Conservation (phyloP, 1,140 invertebrate genomes). For the Drosophila hydei region DNA sequence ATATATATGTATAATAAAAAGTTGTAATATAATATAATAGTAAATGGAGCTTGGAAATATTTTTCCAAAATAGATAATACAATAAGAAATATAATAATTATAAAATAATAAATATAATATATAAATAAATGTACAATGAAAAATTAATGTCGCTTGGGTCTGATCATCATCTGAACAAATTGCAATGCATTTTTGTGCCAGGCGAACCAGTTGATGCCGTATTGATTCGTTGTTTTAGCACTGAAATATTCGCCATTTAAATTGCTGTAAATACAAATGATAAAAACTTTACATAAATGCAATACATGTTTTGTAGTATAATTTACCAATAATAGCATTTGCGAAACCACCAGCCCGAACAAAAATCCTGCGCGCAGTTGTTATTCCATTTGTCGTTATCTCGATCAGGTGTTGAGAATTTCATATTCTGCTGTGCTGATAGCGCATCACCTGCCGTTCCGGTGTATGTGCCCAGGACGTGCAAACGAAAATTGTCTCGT, state of each 20-base stretch:
- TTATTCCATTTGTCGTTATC: conserved; percentile 1
- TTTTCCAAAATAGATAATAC: too few species aligned
- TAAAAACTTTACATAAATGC: not conserved
- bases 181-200: conserved; percentile 27
- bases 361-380: conserved; percentile 24
- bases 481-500: conserved; percentile 3
- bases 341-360: conserved; percentile 28
- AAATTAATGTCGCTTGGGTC: not conserved
- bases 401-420: conserved; percentile 28
- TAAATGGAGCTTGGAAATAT: too few species aligned
- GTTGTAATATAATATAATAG: too few species aligned
- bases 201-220: conserved; percentile 35
- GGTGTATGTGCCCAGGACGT: conserved; percentile 8
- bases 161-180: conserved; percentile 38
- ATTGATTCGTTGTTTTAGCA: conserved; percentile 13
- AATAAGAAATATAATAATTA: too few species aligned
- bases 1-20: too few species aligned
- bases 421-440: not conserved
- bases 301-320: not conserved
- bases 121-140: too few species aligned
- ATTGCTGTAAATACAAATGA: conserved; percentile 9
- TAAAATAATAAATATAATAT: not conserved
- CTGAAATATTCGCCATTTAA: conserved; percentile 19
- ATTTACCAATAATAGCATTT: conserved; percentile 33
- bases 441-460: conserved; percentile 30